Evolutionary conservation across 2,113 vertebrate species (phyloP).

Genomic region (Apus apus): DNA sequence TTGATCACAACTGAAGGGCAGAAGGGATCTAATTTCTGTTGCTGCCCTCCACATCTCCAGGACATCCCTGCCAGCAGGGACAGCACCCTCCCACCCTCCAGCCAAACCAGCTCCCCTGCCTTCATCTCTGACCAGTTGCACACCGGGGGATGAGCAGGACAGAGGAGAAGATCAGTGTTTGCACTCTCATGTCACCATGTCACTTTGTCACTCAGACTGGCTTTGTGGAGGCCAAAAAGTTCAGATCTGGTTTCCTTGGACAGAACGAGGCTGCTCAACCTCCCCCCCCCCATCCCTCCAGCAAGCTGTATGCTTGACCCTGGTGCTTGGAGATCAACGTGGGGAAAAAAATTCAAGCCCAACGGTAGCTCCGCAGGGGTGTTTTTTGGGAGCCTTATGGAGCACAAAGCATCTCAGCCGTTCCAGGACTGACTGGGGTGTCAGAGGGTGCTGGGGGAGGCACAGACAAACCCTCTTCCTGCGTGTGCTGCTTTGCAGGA

Average conservation of each 20-base stretch:
- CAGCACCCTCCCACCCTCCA: too few relatives aligned
- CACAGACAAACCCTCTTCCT: neutral
- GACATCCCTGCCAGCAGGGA: neutral
- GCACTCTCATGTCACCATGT: neutral
- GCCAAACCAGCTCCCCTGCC: neutral
- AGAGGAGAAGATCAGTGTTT: neutral
- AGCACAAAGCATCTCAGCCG: neutral
- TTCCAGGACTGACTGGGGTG: neutral
- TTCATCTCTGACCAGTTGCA: accelerated
- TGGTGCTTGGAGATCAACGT: neutral
- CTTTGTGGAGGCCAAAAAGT: neutral
- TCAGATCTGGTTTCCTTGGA: neutral
- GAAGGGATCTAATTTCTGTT: neutral
- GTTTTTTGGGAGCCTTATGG: neutral
- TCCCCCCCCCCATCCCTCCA: neutral
- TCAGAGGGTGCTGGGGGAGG: neutral
- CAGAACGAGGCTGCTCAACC: neutral
- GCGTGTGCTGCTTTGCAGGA: neutral
- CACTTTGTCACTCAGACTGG: neutral
- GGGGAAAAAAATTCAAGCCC: neutral
- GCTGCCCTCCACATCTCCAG: neutral
- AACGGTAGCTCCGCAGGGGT: neutral
- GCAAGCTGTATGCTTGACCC: neutral
- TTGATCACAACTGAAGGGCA: neutral
- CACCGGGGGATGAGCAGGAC: neutral